These are phyloP conservation scores for Leiothrix lutea DNA, from an alignment of 2,113 vertebrate genomes.

Conservation along the genomic window DNA sequence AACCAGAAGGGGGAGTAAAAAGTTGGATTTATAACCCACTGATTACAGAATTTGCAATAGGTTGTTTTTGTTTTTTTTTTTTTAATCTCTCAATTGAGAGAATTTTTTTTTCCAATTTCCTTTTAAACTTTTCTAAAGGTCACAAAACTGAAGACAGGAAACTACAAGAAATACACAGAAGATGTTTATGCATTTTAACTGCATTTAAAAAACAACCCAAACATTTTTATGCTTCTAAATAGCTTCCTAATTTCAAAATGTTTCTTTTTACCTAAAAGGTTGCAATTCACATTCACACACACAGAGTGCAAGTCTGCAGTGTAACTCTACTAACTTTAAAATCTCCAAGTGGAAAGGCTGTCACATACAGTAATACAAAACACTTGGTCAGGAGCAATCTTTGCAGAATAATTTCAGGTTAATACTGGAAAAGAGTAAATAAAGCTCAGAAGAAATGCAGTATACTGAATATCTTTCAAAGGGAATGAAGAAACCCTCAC, in stretches of 20 bases:
- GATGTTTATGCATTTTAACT: neutral
- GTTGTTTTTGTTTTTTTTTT: neutral
- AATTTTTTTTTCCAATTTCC: neutral
- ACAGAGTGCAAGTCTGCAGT: neutral
- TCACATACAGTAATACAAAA: neutral
- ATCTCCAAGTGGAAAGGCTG: neutral
- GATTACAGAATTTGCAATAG: slow-evolving; percentile 14
- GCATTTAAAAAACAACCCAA: neutral
- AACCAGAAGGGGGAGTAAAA: neutral
- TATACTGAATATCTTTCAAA: neutral
- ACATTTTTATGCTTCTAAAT: neutral
- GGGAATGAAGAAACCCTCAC: neutral
- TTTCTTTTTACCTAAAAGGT: neutral
- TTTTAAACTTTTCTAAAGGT: slow-evolving; percentile 29
- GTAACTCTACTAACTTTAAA: slow-evolving; percentile 14
- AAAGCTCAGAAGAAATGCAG: neutral
- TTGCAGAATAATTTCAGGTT: neutral
- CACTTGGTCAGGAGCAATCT: neutral
- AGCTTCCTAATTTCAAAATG: slow-evolving; percentile 25
- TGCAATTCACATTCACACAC: neutral
- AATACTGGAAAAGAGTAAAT: neutral
- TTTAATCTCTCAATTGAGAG: slow-evolving; percentile 6
- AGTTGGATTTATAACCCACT: slow-evolving; percentile 37
- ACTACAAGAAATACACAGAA: neutral
- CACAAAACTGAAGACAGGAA: slow-evolving; percentile 2